phyloP scores from a whole-genome alignment of 1,140 invertebrate genomes.

The Phymorhynchus buccinoides region DNA sequence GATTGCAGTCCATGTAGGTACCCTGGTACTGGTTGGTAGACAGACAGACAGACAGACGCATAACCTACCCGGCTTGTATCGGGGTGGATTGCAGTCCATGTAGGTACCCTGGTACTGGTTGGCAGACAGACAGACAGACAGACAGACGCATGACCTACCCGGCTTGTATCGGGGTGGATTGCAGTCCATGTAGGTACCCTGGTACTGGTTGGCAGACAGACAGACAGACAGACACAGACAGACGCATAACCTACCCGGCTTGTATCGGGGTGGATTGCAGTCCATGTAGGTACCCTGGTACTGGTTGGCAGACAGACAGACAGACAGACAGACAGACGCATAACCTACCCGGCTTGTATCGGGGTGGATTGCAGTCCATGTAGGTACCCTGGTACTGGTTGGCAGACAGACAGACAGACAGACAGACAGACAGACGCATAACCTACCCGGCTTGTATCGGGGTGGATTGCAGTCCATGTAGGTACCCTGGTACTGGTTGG shows the following conservation, averaged over 20 bases:
- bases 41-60: neutral
- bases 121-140: conserved; percentile 21
- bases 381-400: conserved; percentile 49
- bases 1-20: conserved; percentile 48
- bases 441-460: conserved; percentile 49
- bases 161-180: conserved; percentile 51
- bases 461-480: conserved; percentile 51
- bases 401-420: neutral
- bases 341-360: conserved; percentile 49
- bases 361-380: conserved; percentile 50
- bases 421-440: neutral
- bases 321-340: neutral
- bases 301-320: conserved; percentile 29
- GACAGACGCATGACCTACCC: conserved; percentile 32
- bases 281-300: conserved; percentile 51
- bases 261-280: conserved; percentile 51
- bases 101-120: conserved; percentile 49
- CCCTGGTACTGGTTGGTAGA: conserved; percentile 46
- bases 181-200: conserved; percentile 52
- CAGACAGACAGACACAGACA: neutral
- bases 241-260: conserved; percentile 44
- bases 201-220: conserved; percentile 40
- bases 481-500: conserved; percentile 48
- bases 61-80: conserved; percentile 49
- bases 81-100: conserved; percentile 50